phyloP scores from a whole-genome alignment of 1,140 invertebrate genomes.

The Saxidomus purpurata region DNA sequence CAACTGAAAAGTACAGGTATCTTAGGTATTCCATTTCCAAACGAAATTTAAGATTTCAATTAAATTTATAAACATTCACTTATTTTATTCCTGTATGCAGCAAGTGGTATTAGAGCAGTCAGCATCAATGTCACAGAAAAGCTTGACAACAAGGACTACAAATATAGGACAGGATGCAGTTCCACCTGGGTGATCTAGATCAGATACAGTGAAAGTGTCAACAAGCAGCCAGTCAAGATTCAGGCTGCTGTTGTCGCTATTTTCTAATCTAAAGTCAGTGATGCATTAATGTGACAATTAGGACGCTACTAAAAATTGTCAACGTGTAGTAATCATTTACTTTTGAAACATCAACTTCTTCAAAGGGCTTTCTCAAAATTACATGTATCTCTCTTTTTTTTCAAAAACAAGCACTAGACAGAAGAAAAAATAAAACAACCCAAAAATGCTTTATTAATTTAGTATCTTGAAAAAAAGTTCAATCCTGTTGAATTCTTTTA shows the following conservation, averaged over 20 bases:
- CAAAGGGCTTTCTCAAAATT: not conserved
- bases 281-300: slow-evolving; percentile 1
- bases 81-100: not conserved
- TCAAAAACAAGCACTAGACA: too few relatives aligned
- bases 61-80: not conserved
- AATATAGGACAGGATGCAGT: not conserved
- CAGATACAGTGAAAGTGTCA: slow-evolving; percentile 31
- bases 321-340: not conserved
- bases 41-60: not conserved
- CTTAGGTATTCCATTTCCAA: not conserved
- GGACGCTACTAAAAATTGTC: not conserved
- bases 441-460: too few relatives aligned
- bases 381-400: not conserved
- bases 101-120: too few relatives aligned
- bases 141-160: not conserved
- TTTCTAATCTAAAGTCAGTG: not conserved
- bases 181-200: slow-evolving; percentile 27
- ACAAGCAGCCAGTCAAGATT: not conserved
- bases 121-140: slow-evolving; percentile 39
- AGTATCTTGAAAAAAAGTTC: too few relatives aligned
- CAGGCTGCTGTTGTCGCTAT: not conserved
- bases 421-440: too few relatives aligned
- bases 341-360: not conserved
- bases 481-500: too few relatives aligned
- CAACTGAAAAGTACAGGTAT: not conserved